These are phyloP conservation scores for Thalpophila matura DNA, from an alignment of 2,888 invertebrate species.

Conservation along the genomic window DNA sequence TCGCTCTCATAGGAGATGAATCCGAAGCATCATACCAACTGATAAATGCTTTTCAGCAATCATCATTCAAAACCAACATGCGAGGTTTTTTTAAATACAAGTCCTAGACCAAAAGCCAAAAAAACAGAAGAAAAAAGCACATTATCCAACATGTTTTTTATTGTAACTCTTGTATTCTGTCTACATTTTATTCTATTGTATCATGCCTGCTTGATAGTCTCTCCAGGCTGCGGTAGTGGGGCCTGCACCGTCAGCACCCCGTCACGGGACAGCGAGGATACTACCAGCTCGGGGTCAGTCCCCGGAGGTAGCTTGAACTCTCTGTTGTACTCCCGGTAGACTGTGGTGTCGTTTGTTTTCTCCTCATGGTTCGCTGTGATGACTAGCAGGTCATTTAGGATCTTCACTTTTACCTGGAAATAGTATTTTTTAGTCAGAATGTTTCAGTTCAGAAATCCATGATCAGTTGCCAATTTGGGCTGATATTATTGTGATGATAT, in stretches of 20 bases:
- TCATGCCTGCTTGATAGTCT: no score
- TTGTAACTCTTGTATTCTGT: not conserved
- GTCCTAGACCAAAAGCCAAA: no score
- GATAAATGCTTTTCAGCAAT: no score
- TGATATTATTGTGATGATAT: no score
- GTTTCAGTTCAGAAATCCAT: no score
- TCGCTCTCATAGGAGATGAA: no score
- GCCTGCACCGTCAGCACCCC: conserved; percentile 98
- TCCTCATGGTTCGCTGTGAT: conserved; percentile 98
- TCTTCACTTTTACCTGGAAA: conserved; percentile 80
- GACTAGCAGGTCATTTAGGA: conserved; percentile 82
- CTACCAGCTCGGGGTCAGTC: conserved; percentile 96
- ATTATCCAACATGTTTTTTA: not conserved
- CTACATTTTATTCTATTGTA: no score
- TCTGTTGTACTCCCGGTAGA: conserved; percentile 97
- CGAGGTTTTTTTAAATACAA: no score
- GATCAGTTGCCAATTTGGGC: no score
- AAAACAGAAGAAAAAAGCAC: no score
- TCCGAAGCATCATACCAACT: no score
- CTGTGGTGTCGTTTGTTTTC: conserved; percentile 96
- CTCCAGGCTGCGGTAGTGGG: conserved; percentile 83
- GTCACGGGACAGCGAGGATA: conserved; percentile 97
- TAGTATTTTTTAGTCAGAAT: not conserved
- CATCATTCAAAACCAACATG: no score
- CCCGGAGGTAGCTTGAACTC: conserved; percentile 97